Base-by-base conservation (phyloP, 2,888 invertebrate genomes). In the Amaurobius ferox region DNA sequence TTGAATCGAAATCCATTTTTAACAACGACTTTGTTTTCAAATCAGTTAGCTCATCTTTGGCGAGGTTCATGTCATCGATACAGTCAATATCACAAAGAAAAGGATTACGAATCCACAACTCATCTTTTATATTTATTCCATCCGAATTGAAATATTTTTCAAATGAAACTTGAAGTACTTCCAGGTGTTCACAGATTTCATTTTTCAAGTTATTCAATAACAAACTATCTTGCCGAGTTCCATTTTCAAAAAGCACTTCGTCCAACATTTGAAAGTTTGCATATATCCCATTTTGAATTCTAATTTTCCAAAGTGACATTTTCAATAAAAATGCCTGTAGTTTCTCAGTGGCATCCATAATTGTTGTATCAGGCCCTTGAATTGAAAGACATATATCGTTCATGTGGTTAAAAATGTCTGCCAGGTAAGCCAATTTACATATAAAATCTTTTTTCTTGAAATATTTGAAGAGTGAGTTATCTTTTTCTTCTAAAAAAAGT, bases 401-500 rank as follows among this genome's bases (percentile, higher is more conserved):
- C 30, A 66, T 30, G 66, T 66, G 29, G 66, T 66, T 66, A 66
- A 66, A 66, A 66, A 66, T 66, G 66, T 30, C 66, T 66, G 66
- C 66, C 66, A 66, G 66, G 66, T 66, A 66, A 66, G 66, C 66
- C 30, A 30, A 66, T 66, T 66, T 66, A 66, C 66, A 1, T 66
- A 66, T 66, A 66, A 66, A 66, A 66, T 66, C 66, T 66, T 66
- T 66, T 66, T 66, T 66, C 66, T 66, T 66, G 66, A 30, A 66
- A 66, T 66, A 66, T 66, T 66, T 32, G 32, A 66, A 66, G 66
- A 66, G 66, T 66, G 66, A 66, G 66, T 66, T 66, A 66, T 30
- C 29, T 5, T 29, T 66, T 30, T 66, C 66, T 66, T 66, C 66
- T 66, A 30, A 30, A 66, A 66, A 66, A 66, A 66, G 66, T 66